A percentile compares a stretch with the other conserved stretches of the same genome.
Conservation (phyloP, 1,140 invertebrate genomes). For the Proales similis region DNA sequence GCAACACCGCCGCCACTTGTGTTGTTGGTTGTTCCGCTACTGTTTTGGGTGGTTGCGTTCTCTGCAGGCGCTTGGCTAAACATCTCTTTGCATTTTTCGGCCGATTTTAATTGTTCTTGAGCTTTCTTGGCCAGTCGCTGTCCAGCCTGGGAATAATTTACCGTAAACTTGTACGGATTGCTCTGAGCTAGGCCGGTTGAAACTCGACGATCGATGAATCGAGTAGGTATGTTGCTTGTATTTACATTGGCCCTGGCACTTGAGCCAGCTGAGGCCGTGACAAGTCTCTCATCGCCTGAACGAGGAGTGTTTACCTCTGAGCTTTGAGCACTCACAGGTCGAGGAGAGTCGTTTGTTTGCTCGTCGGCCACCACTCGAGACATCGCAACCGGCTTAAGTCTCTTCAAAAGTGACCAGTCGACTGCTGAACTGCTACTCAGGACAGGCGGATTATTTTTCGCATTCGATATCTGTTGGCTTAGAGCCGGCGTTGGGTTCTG, state of each 20-base stretch:
- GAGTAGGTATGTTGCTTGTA: conserved; percentile 5
- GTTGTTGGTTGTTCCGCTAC: conserved; percentile 4
- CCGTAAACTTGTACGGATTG: conserved; percentile 34
- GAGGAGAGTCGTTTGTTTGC: too few relatives aligned
- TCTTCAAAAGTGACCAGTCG: too few relatives aligned
- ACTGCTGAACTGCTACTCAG: too few relatives aligned
- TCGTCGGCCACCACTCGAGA: too few relatives aligned
- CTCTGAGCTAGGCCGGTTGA: background rate
- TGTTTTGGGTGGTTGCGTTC: background rate
- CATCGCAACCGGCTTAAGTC: too few relatives aligned
- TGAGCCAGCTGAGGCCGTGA: too few relatives aligned
- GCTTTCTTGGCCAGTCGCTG: conserved; percentile 36
- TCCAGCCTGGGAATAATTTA: conserved; percentile 32
- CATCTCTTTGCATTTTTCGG: conserved; percentile 31
- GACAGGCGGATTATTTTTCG: too few relatives aligned
- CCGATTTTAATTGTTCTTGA: conserved; percentile 26
- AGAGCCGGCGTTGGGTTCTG: too few relatives aligned
- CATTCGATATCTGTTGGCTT: too few relatives aligned
- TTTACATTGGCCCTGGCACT: background rate
- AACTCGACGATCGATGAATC: conserved; percentile 15
- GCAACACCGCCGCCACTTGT: conserved; percentile 25
- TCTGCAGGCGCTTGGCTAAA: background rate
- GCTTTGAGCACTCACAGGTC: too few relatives aligned
- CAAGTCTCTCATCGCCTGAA: too few relatives aligned
- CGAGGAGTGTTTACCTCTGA: too few relatives aligned